phyloP scores from a whole-genome alignment of 2,888 invertebrate species.

The Philaethria dido region DNA sequence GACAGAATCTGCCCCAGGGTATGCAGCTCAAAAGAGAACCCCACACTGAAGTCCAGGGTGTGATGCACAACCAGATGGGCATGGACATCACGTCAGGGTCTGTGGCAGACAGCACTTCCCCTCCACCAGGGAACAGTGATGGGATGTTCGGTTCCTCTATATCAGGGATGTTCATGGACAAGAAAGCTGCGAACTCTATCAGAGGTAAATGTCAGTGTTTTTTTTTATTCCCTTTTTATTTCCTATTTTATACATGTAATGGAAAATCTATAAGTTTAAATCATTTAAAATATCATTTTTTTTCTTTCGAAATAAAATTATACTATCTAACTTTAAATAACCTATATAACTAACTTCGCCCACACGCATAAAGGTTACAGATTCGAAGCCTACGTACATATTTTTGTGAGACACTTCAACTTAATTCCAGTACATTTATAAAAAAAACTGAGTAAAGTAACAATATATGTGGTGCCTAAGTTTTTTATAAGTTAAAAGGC shows the following conservation, averaged over 20 bases:
- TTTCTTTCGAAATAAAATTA: not conserved
- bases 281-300: not conserved
- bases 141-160: slow-evolving; percentile 76
- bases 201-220: slow-evolving; percentile 78
- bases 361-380: not conserved
- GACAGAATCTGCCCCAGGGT: slow-evolving; percentile 59
- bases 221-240: slow-evolving; percentile 28
- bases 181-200: slow-evolving; percentile 86
- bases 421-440: slow-evolving; percentile 1
- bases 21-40: slow-evolving; percentile 75
- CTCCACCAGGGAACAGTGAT: slow-evolving; percentile 80
- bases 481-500: slow-evolving; percentile 5
- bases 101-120: slow-evolving; percentile 85
- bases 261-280: not conserved
- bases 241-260: not conserved
- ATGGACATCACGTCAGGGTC: slow-evolving; percentile 68
- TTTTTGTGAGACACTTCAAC: not conserved
- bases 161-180: slow-evolving; percentile 81
- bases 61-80: slow-evolving; percentile 72
- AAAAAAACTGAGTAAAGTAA: not conserved
- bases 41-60: slow-evolving; percentile 60
- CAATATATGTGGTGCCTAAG: no score
- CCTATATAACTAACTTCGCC: not conserved
- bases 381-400: not conserved
- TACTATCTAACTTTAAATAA: no score